Percentiles rank a stretch among this genome's conserved stretches.
phyloP scores from a whole-genome alignment of 2,113 vertebrate species.

The Dicentrarchus labrax region DNA sequence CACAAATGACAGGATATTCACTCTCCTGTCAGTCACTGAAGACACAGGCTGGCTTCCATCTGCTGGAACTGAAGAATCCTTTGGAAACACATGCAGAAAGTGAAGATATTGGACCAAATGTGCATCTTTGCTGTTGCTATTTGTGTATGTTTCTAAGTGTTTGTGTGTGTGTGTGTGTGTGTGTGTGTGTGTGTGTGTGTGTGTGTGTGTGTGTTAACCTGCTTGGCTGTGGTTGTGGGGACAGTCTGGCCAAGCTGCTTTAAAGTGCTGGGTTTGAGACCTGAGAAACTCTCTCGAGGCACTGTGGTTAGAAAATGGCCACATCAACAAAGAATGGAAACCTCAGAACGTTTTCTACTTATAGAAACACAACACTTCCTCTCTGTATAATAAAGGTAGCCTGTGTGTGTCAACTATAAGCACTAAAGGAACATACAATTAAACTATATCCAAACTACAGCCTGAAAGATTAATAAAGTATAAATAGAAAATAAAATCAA shows the following conservation, averaged over 20 bases:
- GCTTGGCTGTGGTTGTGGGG: slow-evolving; percentile 46
- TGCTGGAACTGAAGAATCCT: slow-evolving; percentile 55
- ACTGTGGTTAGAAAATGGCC: slow-evolving; percentile 76
- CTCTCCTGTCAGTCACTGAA: slow-evolving; percentile 72
- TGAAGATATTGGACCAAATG: background rate
- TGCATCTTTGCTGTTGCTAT: background rate
- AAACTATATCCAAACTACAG: background rate
- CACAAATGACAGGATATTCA: slow-evolving; percentile 81
- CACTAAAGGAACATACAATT: background rate
- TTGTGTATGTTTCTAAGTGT: background rate
- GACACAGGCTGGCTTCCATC: slow-evolving; percentile 80
- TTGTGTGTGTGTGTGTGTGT: background rate
- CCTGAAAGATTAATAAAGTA: background rate
- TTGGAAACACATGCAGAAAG: background rate
- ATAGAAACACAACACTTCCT: slow-evolving; percentile 5
- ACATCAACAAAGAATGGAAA: slow-evolving; percentile 41
- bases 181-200: background rate
- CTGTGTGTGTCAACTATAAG: background rate
- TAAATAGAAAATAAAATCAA: background rate
- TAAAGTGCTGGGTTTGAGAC: slow-evolving; percentile 91
- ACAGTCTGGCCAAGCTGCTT: slow-evolving; percentile 81
- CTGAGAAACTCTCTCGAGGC: slow-evolving; percentile 83
- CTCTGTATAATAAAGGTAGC: background rate
- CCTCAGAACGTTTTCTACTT: slow-evolving; percentile 1
- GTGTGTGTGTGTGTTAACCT: slow-evolving; percentile 61